Evolutionary conservation across 2,113 vertebrate species (phyloP).

Genomic region (Speoplatyrhinus poulsoni): DNA sequence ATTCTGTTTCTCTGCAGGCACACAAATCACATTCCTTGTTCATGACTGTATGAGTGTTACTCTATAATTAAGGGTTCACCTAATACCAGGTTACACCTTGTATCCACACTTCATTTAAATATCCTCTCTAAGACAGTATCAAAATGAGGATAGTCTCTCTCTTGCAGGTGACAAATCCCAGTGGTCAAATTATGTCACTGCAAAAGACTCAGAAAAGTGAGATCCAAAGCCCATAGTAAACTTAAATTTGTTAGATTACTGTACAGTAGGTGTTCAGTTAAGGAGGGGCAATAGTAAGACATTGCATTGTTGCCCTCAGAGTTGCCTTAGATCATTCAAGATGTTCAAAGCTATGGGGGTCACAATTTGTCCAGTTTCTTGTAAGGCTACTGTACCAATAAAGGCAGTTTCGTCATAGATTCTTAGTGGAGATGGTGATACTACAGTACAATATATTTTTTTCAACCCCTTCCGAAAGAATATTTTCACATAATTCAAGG

Average conservation of each 20-base stretch:
- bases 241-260: neutral
- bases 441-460: neutral
- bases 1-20: constrained; percentile 30
- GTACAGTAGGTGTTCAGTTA: constrained; percentile 30
- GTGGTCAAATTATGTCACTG: constrained; percentile 19
- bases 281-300: constrained; percentile 16
- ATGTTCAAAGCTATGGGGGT: neutral
- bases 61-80: constrained; percentile 59
- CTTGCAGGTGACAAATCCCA: constrained; percentile 1
- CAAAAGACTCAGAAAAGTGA: constrained; percentile 9
- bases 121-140: neutral
- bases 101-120: constrained; percentile 18
- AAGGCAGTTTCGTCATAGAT: neutral
- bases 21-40: constrained; percentile 58
- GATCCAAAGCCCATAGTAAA: neutral
- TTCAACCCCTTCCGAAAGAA: neutral
- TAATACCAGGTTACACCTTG: constrained; percentile 43
- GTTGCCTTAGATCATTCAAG: constrained; percentile 1
- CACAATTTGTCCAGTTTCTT: neutral
- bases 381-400: constrained; percentile 23
- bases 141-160: neutral
- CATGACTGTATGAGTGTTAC: constrained; percentile 43
- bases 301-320: constrained; percentile 19
- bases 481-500: neutral
- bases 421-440: neutral